These are phyloP conservation scores for Vombatus ursinus DNA, from an alignment of 2,113 vertebrate genomes.

Conservation along the genomic window DNA sequence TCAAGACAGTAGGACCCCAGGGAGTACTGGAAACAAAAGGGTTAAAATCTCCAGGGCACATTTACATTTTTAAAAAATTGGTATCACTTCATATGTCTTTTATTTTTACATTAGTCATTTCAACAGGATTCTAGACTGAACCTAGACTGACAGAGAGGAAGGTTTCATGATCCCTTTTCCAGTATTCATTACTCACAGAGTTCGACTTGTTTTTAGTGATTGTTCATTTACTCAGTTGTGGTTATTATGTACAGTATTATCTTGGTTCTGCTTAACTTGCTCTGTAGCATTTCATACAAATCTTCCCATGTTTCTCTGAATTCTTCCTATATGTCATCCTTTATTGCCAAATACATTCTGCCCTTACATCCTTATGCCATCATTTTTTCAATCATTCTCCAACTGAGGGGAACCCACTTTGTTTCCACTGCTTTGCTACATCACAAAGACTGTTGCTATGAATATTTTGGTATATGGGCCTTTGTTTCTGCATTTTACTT, in stretches of 20 bases:
- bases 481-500: no score
- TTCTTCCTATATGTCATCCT: background rate
- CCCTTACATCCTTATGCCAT: background rate
- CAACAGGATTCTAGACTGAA: background rate
- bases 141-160: background rate
- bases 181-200: background rate
- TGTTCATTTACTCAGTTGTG: background rate
- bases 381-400: background rate
- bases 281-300: background rate
- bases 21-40: background rate
- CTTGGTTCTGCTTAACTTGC: background rate
- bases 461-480: background rate
- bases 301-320: background rate
- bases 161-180: background rate
- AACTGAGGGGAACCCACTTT: background rate
- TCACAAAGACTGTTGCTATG: background rate
- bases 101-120: background rate
- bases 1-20: background rate
- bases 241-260: background rate
- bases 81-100: background rate
- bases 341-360: background rate
- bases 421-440: background rate
- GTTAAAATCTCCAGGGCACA: background rate
- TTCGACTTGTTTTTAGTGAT: background rate
- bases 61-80: background rate